These are phyloP conservation scores for Littorina saxatilis DNA, from an alignment of 1,140 invertebrate genomes.

Conservation along the genomic window DNA sequence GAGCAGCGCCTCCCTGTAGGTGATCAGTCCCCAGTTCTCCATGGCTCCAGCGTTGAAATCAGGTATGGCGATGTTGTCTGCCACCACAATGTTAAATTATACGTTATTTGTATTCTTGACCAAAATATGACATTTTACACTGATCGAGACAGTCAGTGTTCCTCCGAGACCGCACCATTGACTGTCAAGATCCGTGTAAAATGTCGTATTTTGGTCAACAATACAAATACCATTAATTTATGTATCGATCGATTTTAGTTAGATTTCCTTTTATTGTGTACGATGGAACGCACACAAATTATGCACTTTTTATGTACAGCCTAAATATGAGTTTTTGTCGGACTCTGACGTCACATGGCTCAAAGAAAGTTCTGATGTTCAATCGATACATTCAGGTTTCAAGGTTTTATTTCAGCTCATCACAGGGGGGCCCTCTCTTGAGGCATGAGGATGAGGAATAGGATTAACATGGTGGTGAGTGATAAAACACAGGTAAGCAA, in stretches of 20 bases:
- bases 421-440: too few species aligned
- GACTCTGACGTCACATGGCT: too few species aligned
- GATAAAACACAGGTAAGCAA: background rate
- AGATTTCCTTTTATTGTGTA: too few species aligned
- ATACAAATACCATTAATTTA: too few species aligned
- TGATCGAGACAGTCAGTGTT: too few species aligned
- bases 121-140: too few species aligned
- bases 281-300: background rate
- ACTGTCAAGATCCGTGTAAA: background rate
- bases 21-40: slow-evolving; percentile 96
- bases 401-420: too few species aligned
- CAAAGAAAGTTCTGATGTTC: background rate
- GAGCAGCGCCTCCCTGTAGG: slow-evolving; percentile 88
- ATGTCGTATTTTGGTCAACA: too few species aligned
- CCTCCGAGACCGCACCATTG: too few species aligned
- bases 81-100: slow-evolving; percentile 26
- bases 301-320: background rate
- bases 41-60: slow-evolving; percentile 97
- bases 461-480: background rate
- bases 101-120: too few species aligned
- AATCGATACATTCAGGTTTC: background rate
- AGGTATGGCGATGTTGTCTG: slow-evolving; percentile 94
- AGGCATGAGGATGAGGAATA: background rate
- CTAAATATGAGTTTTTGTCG: background rate
- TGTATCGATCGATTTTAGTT: too few species aligned